A percentile compares a stretch with the other conserved stretches of the same genome.
Conservation (phyloP, 2,797 vertebrate genomes). For the Epinephelus malabaricus region DNA sequence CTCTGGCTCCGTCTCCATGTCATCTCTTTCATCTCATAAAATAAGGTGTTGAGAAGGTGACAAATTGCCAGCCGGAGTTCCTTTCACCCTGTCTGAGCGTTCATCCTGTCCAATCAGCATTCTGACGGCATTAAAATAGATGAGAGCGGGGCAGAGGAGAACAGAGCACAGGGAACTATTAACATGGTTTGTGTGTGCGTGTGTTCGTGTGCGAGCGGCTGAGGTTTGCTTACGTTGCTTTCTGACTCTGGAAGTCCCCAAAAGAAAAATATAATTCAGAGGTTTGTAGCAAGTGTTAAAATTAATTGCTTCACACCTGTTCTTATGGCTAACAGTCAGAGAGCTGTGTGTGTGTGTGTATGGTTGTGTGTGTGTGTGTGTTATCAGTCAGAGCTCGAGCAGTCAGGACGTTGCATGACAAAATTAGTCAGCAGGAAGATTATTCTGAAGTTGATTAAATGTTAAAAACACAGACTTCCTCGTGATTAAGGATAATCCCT, state of each 20-base stretch:
- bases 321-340: neutral
- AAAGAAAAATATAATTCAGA: constrained; percentile 17
- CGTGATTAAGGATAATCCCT: neutral
- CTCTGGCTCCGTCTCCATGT: constrained; percentile 21
- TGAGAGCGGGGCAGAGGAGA: constrained; percentile 16
- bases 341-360: neutral
- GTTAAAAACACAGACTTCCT: neutral
- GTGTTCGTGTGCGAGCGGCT: constrained; percentile 1
- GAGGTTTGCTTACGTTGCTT: constrained; percentile 14
- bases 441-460: constrained; percentile 21
- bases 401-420: neutral
- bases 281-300: constrained; percentile 17
- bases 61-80: constrained; percentile 45
- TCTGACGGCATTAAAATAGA: constrained; percentile 49
- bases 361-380: neutral
- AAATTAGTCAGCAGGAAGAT: neutral
- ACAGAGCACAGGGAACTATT: constrained; percentile 36
- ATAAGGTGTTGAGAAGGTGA: constrained; percentile 41
- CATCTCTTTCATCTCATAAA: constrained; percentile 51
- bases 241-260: constrained; percentile 12
- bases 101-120: constrained; percentile 56
- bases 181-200: neutral
- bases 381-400: neutral
- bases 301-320: constrained; percentile 22
- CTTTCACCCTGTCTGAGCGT: constrained; percentile 37